Base-by-base conservation (phyloP, 2,888 invertebrate species). In the Ectobius pallidus region DNA sequence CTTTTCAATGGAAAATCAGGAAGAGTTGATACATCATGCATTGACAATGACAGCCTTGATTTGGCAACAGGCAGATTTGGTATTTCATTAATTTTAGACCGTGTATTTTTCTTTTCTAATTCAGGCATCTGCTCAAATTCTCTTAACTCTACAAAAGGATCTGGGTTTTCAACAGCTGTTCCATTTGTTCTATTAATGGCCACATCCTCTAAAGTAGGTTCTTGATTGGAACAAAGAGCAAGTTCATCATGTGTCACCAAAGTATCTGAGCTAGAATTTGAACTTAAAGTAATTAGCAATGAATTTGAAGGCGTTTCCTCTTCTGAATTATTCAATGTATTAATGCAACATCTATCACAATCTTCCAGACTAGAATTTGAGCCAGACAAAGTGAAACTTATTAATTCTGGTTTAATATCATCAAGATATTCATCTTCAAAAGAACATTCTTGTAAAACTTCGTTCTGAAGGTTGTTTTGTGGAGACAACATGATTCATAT, bases 11-110 rank as follows among this genome's bases (percentile, higher is more conserved):
- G 71, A 74, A 74, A 76, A 11, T 76, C 70, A 39, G 74, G 63
- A 9, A 78, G 70, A 68, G 68, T 74, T 3, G 77, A 77, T 34
- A 78, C 73, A 73, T 78, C 78, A 61, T 75, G 76, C 69, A 77
- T 65, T 7, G 78, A 77, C 34, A 76, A 75, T 52, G 77, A 77
- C 46, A 76, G 73, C 39, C 74, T 76, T 22, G 52, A 25, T 65
- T 52, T 71, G 3, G 71, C 22, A 46, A 30, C 11, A 18, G 16
- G 22, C 18, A 6, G 32, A 18, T 20, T 46, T 30, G 25, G n/a
- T 1, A 18, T 3, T 30, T 44, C 4, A 44, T 16, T 39, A 25
- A 4, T 30, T 14, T 32, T 1, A 1, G 58, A n/a, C 11, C 30
- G 27, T 30, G 16, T 4, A 30, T n/a, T n/a, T n/a, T n/a, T n/a